Base-by-base conservation (phyloP, 2,888 invertebrate species). In the Clivina fossor region DNA sequence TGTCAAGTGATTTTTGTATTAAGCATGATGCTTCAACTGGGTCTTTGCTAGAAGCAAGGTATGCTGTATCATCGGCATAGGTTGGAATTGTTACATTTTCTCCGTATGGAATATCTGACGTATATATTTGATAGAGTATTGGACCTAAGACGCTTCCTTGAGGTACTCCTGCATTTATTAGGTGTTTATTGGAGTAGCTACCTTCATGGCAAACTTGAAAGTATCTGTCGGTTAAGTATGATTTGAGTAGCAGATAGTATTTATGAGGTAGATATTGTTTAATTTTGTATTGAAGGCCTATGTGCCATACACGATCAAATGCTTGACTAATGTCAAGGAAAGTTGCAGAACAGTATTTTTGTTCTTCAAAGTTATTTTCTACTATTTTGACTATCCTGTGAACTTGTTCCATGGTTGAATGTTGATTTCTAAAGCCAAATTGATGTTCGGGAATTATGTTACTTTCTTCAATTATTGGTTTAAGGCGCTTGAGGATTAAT, bases 381-480 rank as follows among this genome's bases (percentile, higher is more conserved):
- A 60, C 62, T 48, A 40, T 47, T 8, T 40, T 50, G 1, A 30
- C 37, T 1, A 63, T 38, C 26, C 61, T 59, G 24, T 61, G 47
- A 0, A 59, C 47, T 54, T 62, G 62, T 13, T 64, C 60, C n/a
- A 51, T 55, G 7, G 59, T 61, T 15, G 56, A 26, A 13, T 61
- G 56, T 7, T 58, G 33, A 9, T 58, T 35, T 8, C 56, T 18
- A 5, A 61, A 59, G 7, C 57, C 59, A 28, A 61, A 62, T 43
- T 62, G 58, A 13, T 62, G 58, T 13, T 49, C 19, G 3, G 56
- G 54, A n/a, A 59, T 60, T 5, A 61, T 16, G 9, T 57, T 22
- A 1, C 28, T 20, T 13, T 48, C 48, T 48, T 37, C 30, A 2
- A 58, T 54, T 16, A 48, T 20, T 32, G 11, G 3, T 13, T 55